Base-by-base conservation (phyloP, 2,888 invertebrate species). In the Cantharis rustica region DNA sequence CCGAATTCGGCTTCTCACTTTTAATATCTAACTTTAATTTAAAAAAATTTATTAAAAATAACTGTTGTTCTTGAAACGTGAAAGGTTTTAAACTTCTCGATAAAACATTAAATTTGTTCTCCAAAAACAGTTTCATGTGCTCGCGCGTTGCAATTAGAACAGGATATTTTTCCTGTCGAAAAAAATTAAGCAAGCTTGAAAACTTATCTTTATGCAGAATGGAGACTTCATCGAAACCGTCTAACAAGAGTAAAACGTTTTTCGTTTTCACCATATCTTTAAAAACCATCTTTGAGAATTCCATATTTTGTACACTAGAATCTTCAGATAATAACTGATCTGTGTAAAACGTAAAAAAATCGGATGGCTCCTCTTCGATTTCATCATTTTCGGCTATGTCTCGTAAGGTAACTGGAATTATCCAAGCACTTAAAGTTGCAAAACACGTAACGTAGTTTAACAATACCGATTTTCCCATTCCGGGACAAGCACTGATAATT, bases 181-280 rank as follows among this genome's bases (percentile, higher is more conserved):
- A 26, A 62, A 16, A 63, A 16, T 15, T 11, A 1, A 27, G n/a
- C 27, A 70, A 10, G 15, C n/a, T 16, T 5, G 26, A 16, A 10
- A 70, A 69, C 63, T 62, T 31, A 10, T 74, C 47, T 16, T 64
- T 70, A 16, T 70, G 70, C 7, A 62, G 11, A n/a, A 20, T n/a
- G 4, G 70, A 62, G 11, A 74, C 69, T 70, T 74, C 74, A 31
- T 74, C 74, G 16, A 64, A 70, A 26, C 74, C 74, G 27, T 74
- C 74, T 0, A 74, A 16, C 4, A 70, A 3, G 2, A 74, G 20
- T 10, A 74, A 23, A 10, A 74, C 16, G 0, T 64, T 27, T 15
- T 63, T 63, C 2, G 9, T 4, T 13, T 31, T 70, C 26, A 69
- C 11, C 17, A 74, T 27, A 16, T 70, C 17, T 13, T 74, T 15